Evolutionary conservation across 2,888 invertebrate species (phyloP), one percentile per base, ranked within the genome.

Genomic region (Acanthosepion pharaonis): DNA sequence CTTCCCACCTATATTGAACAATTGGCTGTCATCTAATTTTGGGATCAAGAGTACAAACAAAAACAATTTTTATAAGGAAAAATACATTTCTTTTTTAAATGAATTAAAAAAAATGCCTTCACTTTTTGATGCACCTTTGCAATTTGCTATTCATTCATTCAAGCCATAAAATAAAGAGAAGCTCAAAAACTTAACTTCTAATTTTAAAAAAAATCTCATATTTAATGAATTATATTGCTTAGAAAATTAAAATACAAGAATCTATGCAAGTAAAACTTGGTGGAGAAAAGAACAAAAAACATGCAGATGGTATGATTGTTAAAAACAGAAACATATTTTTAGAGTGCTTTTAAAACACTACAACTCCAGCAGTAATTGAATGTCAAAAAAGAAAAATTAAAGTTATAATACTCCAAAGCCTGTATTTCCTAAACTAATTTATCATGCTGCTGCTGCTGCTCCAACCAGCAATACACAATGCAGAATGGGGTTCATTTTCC

Each of bases 351-450:
- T 33, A n/a, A 78, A n/a, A n/a, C 15, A 33, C n/a, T 78, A n/a
- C n/a, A 15, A 78, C n/a, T n/a, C 78, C 78, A 33, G 33, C 59
- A 59, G 20, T 59, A 6, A 59, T 20, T 59, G 59, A 20, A 23
- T 23, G 20, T 6, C 5, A 23, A 59, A 23, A 59, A 59, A 59
- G 20, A 59, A 18, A 18, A 18, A 55, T 18, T 55, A 78, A 33
- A n/a, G 78, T 78, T 78, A 33, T 3, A 33, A 78, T 78, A 78
- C 78, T 78, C n/a, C 78, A 78, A 78, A 78, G n/a, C 15, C n/a
- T 33, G n/a, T 78, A 78, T 78, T 78, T 78, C 78, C 78, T 78
- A 78, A 78, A n/a, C 78, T 78, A 78, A 78, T 78, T 78, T n/a
- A 78, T n/a, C n/a, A 78, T n/a, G 78, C 78, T n/a, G 78, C 78